These are phyloP conservation scores for Sprattus sprattus DNA, from an alignment of 2,113 vertebrate genomes.

Conservation along the genomic window DNA sequence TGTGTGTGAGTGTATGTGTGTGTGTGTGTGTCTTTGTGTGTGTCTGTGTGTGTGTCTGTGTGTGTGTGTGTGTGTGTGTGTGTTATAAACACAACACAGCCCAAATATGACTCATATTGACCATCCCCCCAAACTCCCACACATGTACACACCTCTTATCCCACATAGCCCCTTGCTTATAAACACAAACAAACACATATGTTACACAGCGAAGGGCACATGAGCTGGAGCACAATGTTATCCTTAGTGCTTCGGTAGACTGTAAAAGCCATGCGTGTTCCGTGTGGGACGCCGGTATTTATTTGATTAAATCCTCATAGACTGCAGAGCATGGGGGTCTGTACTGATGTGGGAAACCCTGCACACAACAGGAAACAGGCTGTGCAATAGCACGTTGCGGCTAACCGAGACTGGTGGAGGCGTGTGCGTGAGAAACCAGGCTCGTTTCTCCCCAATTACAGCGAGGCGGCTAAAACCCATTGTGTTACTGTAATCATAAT, in stretches of 20 bases:
- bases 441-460: constrained; percentile 37
- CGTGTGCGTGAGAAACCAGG: constrained; percentile 13
- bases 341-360: constrained; percentile 45
- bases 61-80: not conserved
- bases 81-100: constrained; percentile 60
- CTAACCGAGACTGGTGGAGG: not conserved
- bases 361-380: constrained; percentile 67
- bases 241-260: constrained; percentile 44
- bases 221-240: constrained; percentile 47
- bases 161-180: not conserved
- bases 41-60: not conserved
- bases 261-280: constrained; percentile 53
- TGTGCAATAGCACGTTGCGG: constrained; percentile 39
- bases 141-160: constrained; percentile 39
- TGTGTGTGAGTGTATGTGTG: constrained; percentile 45
- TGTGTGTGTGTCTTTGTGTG: not conserved
- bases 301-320: constrained; percentile 55
- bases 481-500: constrained; percentile 22
- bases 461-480: constrained; percentile 12
- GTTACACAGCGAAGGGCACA: constrained; percentile 37
- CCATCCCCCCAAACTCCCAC: constrained; percentile 39
- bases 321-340: constrained; percentile 41
- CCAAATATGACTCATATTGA: constrained; percentile 63
- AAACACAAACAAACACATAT: constrained; percentile 24
- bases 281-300: constrained; percentile 46